Conservation (phyloP, 1,140 invertebrate species). For the Brachionus paranguensis region DNA sequence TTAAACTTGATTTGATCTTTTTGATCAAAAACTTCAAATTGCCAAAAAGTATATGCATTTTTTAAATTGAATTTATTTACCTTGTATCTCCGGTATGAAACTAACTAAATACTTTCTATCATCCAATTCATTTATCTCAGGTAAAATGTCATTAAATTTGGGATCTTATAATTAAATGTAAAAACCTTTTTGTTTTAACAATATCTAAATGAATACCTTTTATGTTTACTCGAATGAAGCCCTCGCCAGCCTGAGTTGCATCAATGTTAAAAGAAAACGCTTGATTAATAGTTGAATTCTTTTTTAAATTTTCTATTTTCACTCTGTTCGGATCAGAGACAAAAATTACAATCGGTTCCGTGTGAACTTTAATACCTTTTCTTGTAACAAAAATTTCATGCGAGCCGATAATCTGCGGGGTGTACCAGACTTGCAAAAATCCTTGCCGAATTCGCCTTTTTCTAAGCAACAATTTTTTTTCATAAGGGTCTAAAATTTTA, state of each 20-base stretch:
- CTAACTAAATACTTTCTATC: conserved; percentile 34
- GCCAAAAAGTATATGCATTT: background rate
- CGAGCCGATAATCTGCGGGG: background rate
- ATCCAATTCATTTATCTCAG: conserved; percentile 23
- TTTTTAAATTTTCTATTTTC: conserved; percentile 5
- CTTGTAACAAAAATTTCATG: background rate
- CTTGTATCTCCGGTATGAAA: conserved; percentile 5
- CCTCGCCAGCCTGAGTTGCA: conserved; percentile 5
- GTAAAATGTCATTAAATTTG: conserved; percentile 22
- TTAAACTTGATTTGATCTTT: too few species aligned
- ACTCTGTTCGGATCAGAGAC: conserved; percentile 4
- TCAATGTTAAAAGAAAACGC: conserved; percentile 17
- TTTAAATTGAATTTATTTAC: background rate
- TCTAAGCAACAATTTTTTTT: background rate
- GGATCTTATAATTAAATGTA: background rate
- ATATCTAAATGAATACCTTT: background rate
- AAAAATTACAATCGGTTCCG: background rate
- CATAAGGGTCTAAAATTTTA: background rate
- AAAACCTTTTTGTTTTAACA: background rate
- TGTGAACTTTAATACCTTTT: background rate
- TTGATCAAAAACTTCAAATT: too few species aligned
- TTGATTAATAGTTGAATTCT: background rate
- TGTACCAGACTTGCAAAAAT: conserved; percentile 7
- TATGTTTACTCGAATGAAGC: conserved; percentile 16
- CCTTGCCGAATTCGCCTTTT: background rate